These are phyloP conservation scores for Formica aserva DNA, from an alignment of 2,888 invertebrate species.

Conservation along the genomic window DNA sequence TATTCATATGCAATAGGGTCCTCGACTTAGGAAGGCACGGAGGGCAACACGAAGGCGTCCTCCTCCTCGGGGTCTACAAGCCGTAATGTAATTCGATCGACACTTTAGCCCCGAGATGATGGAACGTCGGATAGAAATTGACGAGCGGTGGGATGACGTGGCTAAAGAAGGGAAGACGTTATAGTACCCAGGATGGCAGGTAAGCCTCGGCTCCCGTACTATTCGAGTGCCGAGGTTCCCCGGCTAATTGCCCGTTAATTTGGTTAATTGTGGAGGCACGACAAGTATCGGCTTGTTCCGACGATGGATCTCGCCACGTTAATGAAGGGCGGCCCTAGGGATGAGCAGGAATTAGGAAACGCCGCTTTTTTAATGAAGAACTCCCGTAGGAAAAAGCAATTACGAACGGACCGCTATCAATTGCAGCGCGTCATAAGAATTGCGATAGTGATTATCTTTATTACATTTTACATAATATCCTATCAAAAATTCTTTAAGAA, in stretches of 20 bases:
- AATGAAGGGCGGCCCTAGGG: conserved; percentile 37
- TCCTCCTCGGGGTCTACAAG: conserved; percentile 67
- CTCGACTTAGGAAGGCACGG: conserved; percentile 57
- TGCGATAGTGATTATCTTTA: conserved; percentile 9
- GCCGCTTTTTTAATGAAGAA: conserved; percentile 39
- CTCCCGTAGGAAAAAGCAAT: conserved; percentile 13
- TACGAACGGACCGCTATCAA: conserved; percentile 15
- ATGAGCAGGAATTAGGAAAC: conserved; percentile 37
- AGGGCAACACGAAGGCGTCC: conserved; percentile 67
- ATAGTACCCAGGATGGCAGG: conserved; percentile 32
- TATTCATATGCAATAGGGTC: conserved; percentile 82
- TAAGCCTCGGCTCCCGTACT: conserved; percentile 56
- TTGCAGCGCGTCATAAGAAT: not conserved
- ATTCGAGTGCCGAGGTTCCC: conserved; percentile 62
- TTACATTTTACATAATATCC: not conserved
- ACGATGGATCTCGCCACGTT: conserved; percentile 34
- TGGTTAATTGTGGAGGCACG: conserved; percentile 70
- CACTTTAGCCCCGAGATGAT: conserved; percentile 76
- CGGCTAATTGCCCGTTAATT: conserved; percentile 76
- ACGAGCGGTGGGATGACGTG: conserved; percentile 62
- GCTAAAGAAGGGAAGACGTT: conserved; percentile 48
- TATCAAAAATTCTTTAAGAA: not conserved
- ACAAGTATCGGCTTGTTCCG: conserved; percentile 56
- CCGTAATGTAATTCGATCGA: conserved; percentile 80
- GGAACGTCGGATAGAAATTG: conserved; percentile 74